A percentile compares a stretch with the other conserved stretches of the same genome.
Evolutionary conservation across 2,113 vertebrate genomes (phyloP).

Genomic region (Lophura nycthemera): DNA sequence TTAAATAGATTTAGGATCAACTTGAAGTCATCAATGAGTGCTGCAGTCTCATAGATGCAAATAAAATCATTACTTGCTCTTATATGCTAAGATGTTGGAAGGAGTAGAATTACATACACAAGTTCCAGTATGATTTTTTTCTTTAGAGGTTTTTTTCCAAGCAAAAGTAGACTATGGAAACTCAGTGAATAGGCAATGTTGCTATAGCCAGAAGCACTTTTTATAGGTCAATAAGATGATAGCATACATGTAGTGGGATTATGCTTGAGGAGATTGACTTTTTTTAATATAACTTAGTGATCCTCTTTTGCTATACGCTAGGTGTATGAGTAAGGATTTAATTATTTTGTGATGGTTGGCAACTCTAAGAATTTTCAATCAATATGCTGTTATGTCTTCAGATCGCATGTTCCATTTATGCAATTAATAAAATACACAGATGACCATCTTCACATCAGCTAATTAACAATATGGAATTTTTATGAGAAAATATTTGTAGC

Average conservation of each 20-base stretch:
- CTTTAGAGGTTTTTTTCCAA: not conserved
- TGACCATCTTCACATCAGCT: not conserved
- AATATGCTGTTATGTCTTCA: not conserved
- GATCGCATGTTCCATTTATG: not conserved
- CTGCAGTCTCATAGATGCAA: not conserved
- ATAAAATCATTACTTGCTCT: accelerated
- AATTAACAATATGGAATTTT: not conserved
- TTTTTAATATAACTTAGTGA: not conserved
- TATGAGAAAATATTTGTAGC: not conserved
- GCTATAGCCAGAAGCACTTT: too few species aligned
- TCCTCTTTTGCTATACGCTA: not conserved
- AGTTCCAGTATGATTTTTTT: not conserved
- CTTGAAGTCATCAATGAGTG: not conserved
- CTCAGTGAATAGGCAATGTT: accelerated
- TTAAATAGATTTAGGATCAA: not conserved
- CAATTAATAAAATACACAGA: not conserved
- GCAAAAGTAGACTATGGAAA: not conserved
- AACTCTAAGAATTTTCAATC: not conserved
- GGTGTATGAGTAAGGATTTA: not conserved
- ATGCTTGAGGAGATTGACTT: not conserved
- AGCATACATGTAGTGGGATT: not conserved
- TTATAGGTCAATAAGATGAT: accelerated
- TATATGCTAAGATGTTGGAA: not conserved
- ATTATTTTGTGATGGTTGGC: not conserved
- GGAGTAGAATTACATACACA: not conserved